Conservation (phyloP, 2,888 invertebrate species). For the Eudemis profundana region DNA sequence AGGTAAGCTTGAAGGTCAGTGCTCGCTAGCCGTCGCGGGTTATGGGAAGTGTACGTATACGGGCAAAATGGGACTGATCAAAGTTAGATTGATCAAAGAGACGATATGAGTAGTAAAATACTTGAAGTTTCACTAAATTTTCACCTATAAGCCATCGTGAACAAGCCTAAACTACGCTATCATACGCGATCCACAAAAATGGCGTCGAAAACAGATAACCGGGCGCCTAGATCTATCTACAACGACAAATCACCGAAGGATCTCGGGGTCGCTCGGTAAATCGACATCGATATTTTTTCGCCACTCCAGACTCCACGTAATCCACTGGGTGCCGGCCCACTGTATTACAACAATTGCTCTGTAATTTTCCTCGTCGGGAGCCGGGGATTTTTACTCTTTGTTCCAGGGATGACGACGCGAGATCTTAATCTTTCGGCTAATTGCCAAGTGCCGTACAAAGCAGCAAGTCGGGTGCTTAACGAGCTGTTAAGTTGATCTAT, state of each 20-base stretch:
- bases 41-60: too few species aligned
- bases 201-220: slow-evolving; percentile 35
- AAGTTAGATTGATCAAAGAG: background rate
- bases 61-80: background rate
- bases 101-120: background rate
- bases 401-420: slow-evolving; percentile 61
- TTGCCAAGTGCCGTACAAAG: slow-evolving; percentile 66
- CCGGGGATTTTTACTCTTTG: slow-evolving; percentile 51
- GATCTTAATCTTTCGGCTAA: slow-evolving; percentile 73
- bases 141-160: slow-evolving; percentile 7
- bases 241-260: slow-evolving; percentile 38
- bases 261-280: slow-evolving; percentile 40
- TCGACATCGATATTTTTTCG: slow-evolving; percentile 38
- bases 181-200: slow-evolving; percentile 23
- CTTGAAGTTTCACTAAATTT: background rate
- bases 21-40: slow-evolving; percentile 2
- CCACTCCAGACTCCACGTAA: slow-evolving; percentile 32
- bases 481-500: slow-evolving; percentile 74
- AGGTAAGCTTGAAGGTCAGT: slow-evolving; percentile 20
- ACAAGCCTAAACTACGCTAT: slow-evolving; percentile 25
- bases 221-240: slow-evolving; percentile 27
- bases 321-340: slow-evolving; percentile 30
- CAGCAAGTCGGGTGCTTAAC: slow-evolving; percentile 64
- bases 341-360: slow-evolving; percentile 38
- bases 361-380: slow-evolving; percentile 32